phyloP scores from a whole-genome alignment of 53 echinoderm and acorn worm genomes.

The Apostichopus leukothele region DNA sequence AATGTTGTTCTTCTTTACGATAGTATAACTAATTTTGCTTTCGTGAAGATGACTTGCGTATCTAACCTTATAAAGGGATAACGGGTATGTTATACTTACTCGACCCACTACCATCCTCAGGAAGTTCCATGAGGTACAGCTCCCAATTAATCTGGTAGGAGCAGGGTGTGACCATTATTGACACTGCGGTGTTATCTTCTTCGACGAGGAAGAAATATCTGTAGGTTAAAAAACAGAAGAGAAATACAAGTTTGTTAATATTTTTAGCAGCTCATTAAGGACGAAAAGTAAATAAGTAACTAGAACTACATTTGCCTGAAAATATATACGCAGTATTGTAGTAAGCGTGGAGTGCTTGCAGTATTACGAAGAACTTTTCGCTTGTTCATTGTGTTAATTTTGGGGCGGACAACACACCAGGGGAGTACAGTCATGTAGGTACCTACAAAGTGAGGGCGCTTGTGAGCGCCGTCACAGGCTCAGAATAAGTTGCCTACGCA shows the following conservation, averaged over 20 bases:
- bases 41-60: neutral
- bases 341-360: too few species aligned
- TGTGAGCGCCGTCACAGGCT: too few species aligned
- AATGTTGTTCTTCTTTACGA: neutral
- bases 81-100: conserved; percentile 61
- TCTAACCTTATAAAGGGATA: neutral
- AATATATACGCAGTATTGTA: too few species aligned
- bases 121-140: conserved; percentile 76
- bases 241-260: neutral
- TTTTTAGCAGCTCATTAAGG: too few species aligned
- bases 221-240: neutral
- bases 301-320: too few species aligned
- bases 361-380: too few species aligned
- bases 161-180: conserved; percentile 91
- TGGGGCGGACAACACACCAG: too few species aligned
- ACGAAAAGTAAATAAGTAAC: too few species aligned
- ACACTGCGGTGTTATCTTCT: conserved; percentile 88
- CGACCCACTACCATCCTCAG: conserved; percentile 96
- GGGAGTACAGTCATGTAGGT: too few species aligned
- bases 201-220: conserved; percentile 96
- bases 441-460: too few species aligned
- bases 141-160: conserved; percentile 78
- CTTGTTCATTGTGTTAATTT: too few species aligned
- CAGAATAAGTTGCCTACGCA: too few species aligned
- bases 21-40: neutral